These are phyloP conservation scores for Ochropleura leucogaster DNA, from an alignment of 2,888 invertebrate genomes.

Conservation along the genomic window DNA sequence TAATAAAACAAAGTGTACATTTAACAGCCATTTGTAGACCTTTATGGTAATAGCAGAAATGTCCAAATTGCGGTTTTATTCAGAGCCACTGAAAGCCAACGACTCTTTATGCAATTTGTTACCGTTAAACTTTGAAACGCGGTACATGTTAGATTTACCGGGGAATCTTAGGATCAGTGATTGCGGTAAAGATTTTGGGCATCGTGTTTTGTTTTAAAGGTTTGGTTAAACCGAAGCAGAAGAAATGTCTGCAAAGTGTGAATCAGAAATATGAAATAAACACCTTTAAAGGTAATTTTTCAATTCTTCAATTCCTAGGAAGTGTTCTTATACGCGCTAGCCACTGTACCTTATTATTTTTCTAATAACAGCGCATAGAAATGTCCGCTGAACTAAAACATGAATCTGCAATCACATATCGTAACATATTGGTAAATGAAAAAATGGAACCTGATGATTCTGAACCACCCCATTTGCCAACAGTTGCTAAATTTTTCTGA, in stretches of 20 bases:
- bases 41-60: constrained; percentile 49
- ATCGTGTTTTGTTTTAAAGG: background rate
- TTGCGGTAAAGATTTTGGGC: background rate
- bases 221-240: background rate
- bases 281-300: too few relatives aligned
- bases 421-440: too few relatives aligned
- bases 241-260: background rate
- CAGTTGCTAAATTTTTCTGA: too few relatives aligned
- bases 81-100: constrained; percentile 27
- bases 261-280: too few relatives aligned
- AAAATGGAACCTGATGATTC: too few relatives aligned
- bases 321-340: too few relatives aligned
- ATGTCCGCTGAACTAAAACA: too few relatives aligned
- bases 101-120: constrained; percentile 36
- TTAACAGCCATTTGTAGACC: constrained; percentile 41
- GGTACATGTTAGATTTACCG: constrained; percentile 27
- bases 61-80: constrained; percentile 52
- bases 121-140: background rate
- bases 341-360: too few relatives aligned
- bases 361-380: too few relatives aligned
- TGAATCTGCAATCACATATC: too few relatives aligned
- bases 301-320: too few relatives aligned
- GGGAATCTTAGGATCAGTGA: constrained; percentile 26
- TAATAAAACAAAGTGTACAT: constrained; percentile 39
- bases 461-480: too few relatives aligned